phyloP scores from a whole-genome alignment of 2,113 vertebrate species.

The Picathartes gymnocephalus region DNA sequence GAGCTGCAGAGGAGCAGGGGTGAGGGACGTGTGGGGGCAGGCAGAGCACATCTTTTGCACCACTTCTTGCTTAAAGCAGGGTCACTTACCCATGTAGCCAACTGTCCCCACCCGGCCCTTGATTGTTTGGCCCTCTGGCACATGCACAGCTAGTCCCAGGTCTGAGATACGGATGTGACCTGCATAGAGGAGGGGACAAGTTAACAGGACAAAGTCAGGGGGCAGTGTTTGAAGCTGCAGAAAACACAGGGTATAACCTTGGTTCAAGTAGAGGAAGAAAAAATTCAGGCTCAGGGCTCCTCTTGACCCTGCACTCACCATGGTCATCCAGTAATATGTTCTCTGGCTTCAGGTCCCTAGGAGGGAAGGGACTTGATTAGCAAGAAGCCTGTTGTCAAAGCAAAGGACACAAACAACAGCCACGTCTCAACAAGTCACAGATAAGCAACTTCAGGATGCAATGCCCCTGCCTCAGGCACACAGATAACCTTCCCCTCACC shows the following conservation, averaged over 20 bases:
- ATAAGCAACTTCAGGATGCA: neutral
- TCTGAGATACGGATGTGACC: constrained; percentile 98
- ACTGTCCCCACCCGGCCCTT: constrained; percentile 96
- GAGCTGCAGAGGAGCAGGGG: constrained; percentile 72
- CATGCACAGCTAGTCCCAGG: constrained; percentile 88
- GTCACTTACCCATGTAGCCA: constrained; percentile 95
- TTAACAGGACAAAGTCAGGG: neutral
- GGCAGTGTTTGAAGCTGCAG: neutral
- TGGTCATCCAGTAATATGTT: constrained; percentile 96
- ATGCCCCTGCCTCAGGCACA: neutral
- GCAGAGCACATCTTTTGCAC: neutral
- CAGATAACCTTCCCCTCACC: neutral
- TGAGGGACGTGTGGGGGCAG: neutral
- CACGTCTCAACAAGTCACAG: neutral
- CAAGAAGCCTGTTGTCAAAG: neutral
- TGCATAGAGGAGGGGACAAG: constrained; percentile 25
- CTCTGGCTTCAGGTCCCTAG: constrained; percentile 94
- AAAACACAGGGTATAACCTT: neutral
- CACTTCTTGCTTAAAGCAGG: neutral
- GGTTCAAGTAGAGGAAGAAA: neutral
- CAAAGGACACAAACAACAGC: neutral
- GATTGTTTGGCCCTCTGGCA: constrained; percentile 92
- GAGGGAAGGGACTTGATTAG: neutral
- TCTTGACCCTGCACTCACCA: constrained; percentile 74
- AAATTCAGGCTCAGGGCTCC: neutral